A percentile compares a stretch with the other conserved stretches of the same genome.
Evolutionary conservation across 1,140 invertebrate genomes (phyloP).

Genomic region (Drosophila biarmipes): DNA sequence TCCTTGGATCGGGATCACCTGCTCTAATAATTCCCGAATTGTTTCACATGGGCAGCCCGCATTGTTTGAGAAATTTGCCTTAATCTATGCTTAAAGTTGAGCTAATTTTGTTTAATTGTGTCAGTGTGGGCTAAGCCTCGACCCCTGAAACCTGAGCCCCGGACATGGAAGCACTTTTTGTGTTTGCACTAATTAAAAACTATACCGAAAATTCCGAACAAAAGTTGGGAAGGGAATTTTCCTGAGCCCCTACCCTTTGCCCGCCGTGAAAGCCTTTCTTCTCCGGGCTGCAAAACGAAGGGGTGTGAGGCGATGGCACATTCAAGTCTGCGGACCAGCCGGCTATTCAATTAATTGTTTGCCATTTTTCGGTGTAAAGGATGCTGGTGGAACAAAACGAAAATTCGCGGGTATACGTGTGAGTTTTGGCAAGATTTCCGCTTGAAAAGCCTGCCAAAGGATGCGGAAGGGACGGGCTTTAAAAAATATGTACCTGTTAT

Average conservation of each 20-base stretch:
- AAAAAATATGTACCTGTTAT: conserved; percentile 24
- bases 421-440: conserved; percentile 52
- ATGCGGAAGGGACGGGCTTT: background rate
- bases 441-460: background rate
- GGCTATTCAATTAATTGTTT: conserved; percentile 71
- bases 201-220: conserved; percentile 34
- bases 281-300: conserved; percentile 42
- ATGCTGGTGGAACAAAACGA: conserved; percentile 38
- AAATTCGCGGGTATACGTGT: conserved; percentile 31
- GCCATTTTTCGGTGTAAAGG: conserved; percentile 45
- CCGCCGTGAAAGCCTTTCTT: conserved; percentile 48
- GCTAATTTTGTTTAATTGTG: conserved; percentile 83
- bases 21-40: conserved; percentile 71
- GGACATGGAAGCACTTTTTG: conserved; percentile 56
- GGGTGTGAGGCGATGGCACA: conserved; percentile 60
- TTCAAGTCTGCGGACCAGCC: conserved; percentile 8
- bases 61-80: conserved; percentile 67
- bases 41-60: conserved; percentile 5
- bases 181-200: conserved; percentile 80
- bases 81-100: conserved; percentile 81
- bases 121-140: conserved; percentile 57
- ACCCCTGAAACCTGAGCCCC: conserved; percentile 29
- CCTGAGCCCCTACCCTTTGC: conserved; percentile 2
- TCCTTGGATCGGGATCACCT: conserved; percentile 29
- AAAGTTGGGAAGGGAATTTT: conserved; percentile 42